Evolutionary conservation across 2,888 invertebrate genomes (phyloP), one percentile per base, ranked within the genome.

Genomic region (Polyommatus iphigenia): DNA sequence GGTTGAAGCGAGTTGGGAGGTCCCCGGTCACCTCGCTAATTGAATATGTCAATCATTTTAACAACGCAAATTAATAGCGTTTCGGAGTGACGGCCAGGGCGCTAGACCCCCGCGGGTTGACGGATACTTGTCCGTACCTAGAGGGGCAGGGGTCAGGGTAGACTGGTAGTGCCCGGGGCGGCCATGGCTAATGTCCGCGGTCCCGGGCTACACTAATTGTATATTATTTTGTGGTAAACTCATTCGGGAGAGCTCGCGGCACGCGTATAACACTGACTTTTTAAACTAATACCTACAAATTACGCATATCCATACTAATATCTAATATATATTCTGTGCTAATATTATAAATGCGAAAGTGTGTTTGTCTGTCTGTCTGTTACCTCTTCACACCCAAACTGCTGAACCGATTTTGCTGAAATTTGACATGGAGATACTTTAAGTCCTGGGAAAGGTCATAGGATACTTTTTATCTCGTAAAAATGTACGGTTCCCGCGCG

Each of bases 31-130:
- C 94, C 93, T 92, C 89, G 91, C 96, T 96, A 96, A 96, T 96
- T 96, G 96, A 96, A 96, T 95, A 95, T 96, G 96, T 96, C 96
- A 96, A 96, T 96, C 96, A 96, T 95, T 94, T 95, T 96, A 96
- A 96, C 96, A 96, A 96, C 95, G 94, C 93, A 95, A 95, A 95
- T 93, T 91, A 94, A 93, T 92, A 90, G 91, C 88, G 90, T 89
- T 89, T 88, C 89, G 88, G 87, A 85, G 82, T 84, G 86, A 85
- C 85, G 84, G 81, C 91, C 90, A 90, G 82, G 82, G 80, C 85
- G 79, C 71, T 75, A 83, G 90, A 87, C 79, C 89, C 85, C 82
- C 85, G 80, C 79, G 78, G 79, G 80, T 79, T 79, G 78, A 78
- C 80, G 79, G 80, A 81, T 82, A 41, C 46, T 29, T 20, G 41